Conservation (phyloP, 2,113 vertebrate genomes). For the Mustela nigripes region DNA sequence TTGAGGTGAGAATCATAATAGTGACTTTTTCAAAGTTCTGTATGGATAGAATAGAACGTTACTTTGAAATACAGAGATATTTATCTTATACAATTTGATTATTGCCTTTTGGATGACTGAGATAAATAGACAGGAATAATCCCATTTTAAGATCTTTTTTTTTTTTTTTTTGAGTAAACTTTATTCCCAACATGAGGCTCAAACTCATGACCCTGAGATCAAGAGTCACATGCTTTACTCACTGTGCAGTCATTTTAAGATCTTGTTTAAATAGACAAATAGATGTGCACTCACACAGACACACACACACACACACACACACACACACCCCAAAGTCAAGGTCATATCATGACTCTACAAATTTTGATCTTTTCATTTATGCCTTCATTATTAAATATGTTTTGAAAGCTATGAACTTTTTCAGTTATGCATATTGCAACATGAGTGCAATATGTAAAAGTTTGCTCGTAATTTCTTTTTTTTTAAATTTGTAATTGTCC, state of each 20-base stretch:
- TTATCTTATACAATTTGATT: not conserved
- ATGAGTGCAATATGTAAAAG: not conserved
- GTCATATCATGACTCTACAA: not conserved
- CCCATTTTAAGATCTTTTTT: not conserved
- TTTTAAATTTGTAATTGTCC: not conserved
- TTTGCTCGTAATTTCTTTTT: not conserved
- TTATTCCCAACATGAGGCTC: not conserved
- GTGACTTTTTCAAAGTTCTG: not conserved
- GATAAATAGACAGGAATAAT: not conserved
- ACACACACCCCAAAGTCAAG: not conserved
- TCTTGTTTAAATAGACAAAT: not conserved
- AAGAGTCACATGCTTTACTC: not conserved
- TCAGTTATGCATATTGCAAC: not conserved
- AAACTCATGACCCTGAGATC: not conserved
- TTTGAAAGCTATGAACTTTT: not conserved
- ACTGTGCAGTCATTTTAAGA: not conserved
- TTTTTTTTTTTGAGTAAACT: not conserved
- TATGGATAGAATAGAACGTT: not conserved
- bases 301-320: no score
- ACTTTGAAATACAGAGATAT: not conserved
- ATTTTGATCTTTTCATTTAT: not conserved
- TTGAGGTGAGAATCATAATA: not conserved
- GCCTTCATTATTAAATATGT: not conserved
- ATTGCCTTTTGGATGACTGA: not conserved
- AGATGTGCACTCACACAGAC: not conserved